Evolutionary conservation across 1,140 invertebrate species (phyloP).

Genomic region (Papilio aristodemus): DNA sequence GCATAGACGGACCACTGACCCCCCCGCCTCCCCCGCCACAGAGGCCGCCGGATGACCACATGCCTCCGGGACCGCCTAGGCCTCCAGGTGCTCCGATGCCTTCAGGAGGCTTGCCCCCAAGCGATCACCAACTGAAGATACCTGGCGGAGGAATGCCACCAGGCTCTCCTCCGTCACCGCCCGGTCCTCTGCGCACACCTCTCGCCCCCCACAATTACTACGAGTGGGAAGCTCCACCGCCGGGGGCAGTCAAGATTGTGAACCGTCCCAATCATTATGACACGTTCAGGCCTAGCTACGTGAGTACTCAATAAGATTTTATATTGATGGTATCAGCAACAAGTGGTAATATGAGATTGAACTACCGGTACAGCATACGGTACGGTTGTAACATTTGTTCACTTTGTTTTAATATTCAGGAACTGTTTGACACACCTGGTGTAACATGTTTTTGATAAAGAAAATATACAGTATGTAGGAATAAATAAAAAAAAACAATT

Average conservation of each 20-base stretch:
- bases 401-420: too few species aligned
- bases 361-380: too few species aligned
- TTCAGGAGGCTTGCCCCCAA: slow-evolving; percentile 21
- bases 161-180: slow-evolving; percentile 24
- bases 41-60: slow-evolving; percentile 13
- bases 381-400: too few species aligned
- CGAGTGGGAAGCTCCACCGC: slow-evolving; percentile 56
- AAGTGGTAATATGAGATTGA: too few species aligned
- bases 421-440: too few species aligned
- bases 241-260: slow-evolving; percentile 59
- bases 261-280: slow-evolving; percentile 67
- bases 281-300: slow-evolving; percentile 65
- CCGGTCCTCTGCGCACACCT: slow-evolving; percentile 35
- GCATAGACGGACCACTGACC: slow-evolving; percentile 57
- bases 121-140: not conserved
- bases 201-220: slow-evolving; percentile 49
- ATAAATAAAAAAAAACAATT: too few species aligned
- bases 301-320: slow-evolving; percentile 42
- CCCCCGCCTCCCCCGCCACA: slow-evolving; percentile 55
- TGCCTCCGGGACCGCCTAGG: slow-evolving; percentile 14
- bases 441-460: too few species aligned
- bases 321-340: too few species aligned
- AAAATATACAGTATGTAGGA: too few species aligned
- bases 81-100: slow-evolving; percentile 27
- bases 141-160: not conserved